Evolutionary conservation across 2,797 vertebrate genomes (phyloP).

Genomic region (Acipenser transmontanus): DNA sequence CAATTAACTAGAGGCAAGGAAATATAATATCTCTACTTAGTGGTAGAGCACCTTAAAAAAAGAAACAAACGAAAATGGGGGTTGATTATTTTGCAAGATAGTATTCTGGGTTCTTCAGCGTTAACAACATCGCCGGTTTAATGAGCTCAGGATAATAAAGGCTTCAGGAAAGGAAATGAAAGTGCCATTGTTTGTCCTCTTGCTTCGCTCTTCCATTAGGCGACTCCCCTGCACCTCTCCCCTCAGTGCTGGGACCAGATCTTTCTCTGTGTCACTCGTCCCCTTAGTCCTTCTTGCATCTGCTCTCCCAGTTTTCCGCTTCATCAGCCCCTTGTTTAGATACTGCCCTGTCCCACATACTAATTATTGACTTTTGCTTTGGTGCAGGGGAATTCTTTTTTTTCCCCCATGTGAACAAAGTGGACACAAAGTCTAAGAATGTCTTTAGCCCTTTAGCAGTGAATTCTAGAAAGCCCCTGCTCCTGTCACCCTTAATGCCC

Average conservation of each 20-base stretch:
- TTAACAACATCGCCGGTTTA: slow-evolving; percentile 27
- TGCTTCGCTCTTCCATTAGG: slow-evolving; percentile 28
- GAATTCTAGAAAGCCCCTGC: too few species aligned
- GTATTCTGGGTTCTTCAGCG: too few species aligned
- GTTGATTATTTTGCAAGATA: too few species aligned
- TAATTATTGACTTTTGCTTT: slow-evolving; percentile 66
- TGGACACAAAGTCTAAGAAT: slow-evolving; percentile 53
- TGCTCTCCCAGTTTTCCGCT: slow-evolving; percentile 59
- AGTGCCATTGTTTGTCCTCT: slow-evolving; percentile 24
- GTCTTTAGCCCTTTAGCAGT: neutral
- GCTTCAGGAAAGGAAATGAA: slow-evolving; percentile 32
- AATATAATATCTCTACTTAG: too few species aligned
- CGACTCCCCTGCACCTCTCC: slow-evolving; percentile 35
- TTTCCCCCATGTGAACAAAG: slow-evolving; percentile 61
- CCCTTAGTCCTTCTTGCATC: slow-evolving; percentile 45
- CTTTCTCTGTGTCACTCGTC: slow-evolving; percentile 8
- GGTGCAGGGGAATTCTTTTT: slow-evolving; percentile 50
- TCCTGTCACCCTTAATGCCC: too few species aligned
- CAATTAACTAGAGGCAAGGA: too few species aligned
- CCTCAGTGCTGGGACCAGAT: slow-evolving; percentile 28
- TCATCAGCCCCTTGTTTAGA: slow-evolving; percentile 56
- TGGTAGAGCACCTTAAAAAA: too few species aligned
- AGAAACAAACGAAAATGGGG: too few species aligned
- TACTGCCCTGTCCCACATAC: slow-evolving; percentile 58
- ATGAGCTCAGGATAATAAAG: slow-evolving; percentile 51